Evolutionary conservation across 2,113 vertebrate species (phyloP).

Genomic region (Gobius niger): DNA sequence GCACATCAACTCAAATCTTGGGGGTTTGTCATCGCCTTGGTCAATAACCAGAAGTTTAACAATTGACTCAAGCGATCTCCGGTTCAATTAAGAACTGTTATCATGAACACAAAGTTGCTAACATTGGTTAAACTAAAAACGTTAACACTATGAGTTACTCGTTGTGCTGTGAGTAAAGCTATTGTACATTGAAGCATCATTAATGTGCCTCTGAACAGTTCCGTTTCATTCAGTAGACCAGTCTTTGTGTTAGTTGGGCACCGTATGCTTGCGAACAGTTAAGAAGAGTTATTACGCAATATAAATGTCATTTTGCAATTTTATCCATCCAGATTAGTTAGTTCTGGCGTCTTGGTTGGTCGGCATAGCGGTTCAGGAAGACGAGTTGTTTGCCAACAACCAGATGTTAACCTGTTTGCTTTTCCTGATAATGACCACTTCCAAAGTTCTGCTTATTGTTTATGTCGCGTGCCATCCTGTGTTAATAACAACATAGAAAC

Average conservation of each 20-base stretch:
- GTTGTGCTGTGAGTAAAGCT: conserved; percentile 7
- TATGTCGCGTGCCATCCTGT: not conserved
- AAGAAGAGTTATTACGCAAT: conserved; percentile 1
- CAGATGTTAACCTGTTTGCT: conserved; percentile 71
- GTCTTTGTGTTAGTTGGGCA: conserved; percentile 64
- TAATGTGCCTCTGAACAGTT: conserved; percentile 62
- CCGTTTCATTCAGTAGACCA: conserved; percentile 66
- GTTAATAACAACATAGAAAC: not conserved
- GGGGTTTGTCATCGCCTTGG: conserved; percentile 68
- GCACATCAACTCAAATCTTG: conserved; percentile 54
- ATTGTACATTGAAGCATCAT: conserved; percentile 37
- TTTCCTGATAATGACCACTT: conserved; percentile 12
- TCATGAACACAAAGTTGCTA: not conserved
- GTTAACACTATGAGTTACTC: not conserved
- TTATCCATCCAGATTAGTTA: not conserved
- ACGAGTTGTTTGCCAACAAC: conserved; percentile 54
- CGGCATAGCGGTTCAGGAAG: conserved; percentile 31
- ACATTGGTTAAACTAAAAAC: fast-evolving
- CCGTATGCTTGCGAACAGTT: conserved; percentile 10
- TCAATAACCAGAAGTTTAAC: conserved; percentile 62
- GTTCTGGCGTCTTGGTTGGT: conserved; percentile 12
- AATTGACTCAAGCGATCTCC: conserved; percentile 17
- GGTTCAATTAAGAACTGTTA: conserved; percentile 1
- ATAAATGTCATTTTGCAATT: not conserved
- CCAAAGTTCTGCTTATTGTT: conserved; percentile 36